A percentile compares a stretch with the other conserved stretches of the same genome.
Conservation (phyloP, 2,113 vertebrate genomes). For the Redunca redunca region DNA sequence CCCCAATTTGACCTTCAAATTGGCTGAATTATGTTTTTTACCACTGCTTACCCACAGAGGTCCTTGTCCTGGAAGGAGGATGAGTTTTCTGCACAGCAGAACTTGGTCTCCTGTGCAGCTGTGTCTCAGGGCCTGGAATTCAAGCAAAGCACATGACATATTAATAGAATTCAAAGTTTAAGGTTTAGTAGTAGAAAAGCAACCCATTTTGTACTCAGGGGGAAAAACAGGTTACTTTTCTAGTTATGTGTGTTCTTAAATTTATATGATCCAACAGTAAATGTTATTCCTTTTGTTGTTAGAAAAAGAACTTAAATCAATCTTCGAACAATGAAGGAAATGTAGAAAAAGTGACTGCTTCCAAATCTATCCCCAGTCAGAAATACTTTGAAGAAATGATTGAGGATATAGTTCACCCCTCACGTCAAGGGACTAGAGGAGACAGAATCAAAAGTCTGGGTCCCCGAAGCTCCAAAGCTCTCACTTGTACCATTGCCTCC, state of each 20-base stretch:
- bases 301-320: not conserved
- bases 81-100: not conserved
- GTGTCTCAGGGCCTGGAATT: not conserved
- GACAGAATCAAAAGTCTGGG: not conserved
- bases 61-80: not conserved
- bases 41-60: not conserved
- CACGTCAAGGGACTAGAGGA: rapidly evolving
- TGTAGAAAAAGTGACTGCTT: not conserved
- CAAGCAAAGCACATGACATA: not conserved
- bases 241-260: not conserved
- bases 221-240: not conserved
- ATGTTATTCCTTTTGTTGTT: not conserved
- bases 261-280: not conserved
- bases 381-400: not conserved
- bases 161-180: not conserved
- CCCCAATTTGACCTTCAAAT: not conserved
- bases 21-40: not conserved
- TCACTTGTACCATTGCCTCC: not conserved
- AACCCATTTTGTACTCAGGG: not conserved
- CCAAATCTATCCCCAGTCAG: not conserved
- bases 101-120: too few species aligned
- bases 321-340: not conserved
- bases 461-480: not conserved
- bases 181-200: not conserved
- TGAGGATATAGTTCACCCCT: not conserved